Percentiles rank a stretch among this genome's conserved stretches.
These are phyloP conservation scores for Xestobium rufovillosum DNA, from an alignment of 2,888 invertebrate genomes.

Conservation along the genomic window DNA sequence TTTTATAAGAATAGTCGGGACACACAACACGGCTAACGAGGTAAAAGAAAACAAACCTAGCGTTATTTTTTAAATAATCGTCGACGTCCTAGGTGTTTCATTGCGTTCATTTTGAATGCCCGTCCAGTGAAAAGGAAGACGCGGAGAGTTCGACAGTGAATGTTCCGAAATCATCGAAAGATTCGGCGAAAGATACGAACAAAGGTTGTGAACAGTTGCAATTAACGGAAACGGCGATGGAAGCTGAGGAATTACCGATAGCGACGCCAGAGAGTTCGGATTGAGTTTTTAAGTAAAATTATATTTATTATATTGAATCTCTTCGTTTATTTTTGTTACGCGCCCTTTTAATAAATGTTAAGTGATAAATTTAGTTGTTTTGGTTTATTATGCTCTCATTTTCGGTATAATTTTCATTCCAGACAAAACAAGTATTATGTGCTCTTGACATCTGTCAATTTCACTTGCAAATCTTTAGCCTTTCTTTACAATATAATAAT, in stretches of 20 bases:
- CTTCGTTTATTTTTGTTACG: neutral
- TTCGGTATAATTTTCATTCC: too few species aligned
- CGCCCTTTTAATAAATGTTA: constrained; percentile 1
- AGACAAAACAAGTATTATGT: too few species aligned
- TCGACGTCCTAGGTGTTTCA: constrained; percentile 73
- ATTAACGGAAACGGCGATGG: constrained; percentile 38
- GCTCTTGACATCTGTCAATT: too few species aligned
- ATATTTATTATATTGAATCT: constrained; percentile 1
- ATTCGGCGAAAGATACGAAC: constrained; percentile 14
- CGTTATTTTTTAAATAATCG: constrained; percentile 5
- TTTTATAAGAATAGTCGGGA: constrained; percentile 92
- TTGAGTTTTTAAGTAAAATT: neutral
- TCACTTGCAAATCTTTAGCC: too few species aligned
- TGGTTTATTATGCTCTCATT: too few species aligned
- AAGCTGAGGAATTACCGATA: constrained; percentile 35
- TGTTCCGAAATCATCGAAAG: constrained; percentile 12
- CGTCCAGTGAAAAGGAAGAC: constrained; percentile 54
- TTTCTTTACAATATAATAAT: too few species aligned
- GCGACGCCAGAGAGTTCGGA: neutral
- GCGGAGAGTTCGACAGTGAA: constrained; percentile 7
- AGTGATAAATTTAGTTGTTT: too few species aligned
- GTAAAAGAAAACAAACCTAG: constrained; percentile 42
- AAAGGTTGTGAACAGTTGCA: constrained; percentile 27
- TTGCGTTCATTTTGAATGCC: constrained; percentile 96
- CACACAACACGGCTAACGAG: constrained; percentile 95